Evolutionary conservation across 2,113 vertebrate species (phyloP).

Genomic region (Thryonomys swinderianus): DNA sequence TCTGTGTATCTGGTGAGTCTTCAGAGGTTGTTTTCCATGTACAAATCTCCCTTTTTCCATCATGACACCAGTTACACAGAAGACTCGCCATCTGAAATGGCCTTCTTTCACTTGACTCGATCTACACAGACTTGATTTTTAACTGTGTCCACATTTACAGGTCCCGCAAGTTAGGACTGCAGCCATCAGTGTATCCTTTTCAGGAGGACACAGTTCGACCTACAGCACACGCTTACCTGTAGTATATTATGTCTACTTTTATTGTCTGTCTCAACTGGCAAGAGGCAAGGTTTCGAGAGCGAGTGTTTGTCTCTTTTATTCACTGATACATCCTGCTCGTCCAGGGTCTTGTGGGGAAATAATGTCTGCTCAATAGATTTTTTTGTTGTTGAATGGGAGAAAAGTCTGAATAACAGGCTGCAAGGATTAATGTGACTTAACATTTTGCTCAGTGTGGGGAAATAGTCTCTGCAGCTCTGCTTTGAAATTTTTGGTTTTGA

Average conservation of each 20-base stretch:
- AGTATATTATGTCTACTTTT: not conserved
- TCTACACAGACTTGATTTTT: not conserved
- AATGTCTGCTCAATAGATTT: not conserved
- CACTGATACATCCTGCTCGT: not conserved
- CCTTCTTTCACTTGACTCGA: not conserved
- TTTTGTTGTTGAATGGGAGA: not conserved
- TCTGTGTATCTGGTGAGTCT: not conserved
- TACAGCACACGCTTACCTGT: not conserved
- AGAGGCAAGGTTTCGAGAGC: not conserved
- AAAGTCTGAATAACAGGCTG: not conserved
- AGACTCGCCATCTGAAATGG: not conserved
- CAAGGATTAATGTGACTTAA: not conserved
- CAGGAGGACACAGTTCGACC: not conserved
- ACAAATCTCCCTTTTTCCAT: not conserved
- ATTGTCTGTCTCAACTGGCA: not conserved
- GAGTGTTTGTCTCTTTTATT: not conserved
- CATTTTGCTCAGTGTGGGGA: not conserved
- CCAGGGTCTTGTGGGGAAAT: not conserved
- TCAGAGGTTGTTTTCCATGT: not conserved
- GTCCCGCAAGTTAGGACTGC: not conserved
- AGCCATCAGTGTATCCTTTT: not conserved
- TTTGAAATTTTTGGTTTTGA: not conserved
- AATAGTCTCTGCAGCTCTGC: not conserved
- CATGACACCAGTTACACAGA: not conserved
- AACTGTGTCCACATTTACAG: not conserved